These are phyloP conservation scores for Matsumurasca onukii DNA, from an alignment of 1,140 invertebrate species.

Conservation along the genomic window DNA sequence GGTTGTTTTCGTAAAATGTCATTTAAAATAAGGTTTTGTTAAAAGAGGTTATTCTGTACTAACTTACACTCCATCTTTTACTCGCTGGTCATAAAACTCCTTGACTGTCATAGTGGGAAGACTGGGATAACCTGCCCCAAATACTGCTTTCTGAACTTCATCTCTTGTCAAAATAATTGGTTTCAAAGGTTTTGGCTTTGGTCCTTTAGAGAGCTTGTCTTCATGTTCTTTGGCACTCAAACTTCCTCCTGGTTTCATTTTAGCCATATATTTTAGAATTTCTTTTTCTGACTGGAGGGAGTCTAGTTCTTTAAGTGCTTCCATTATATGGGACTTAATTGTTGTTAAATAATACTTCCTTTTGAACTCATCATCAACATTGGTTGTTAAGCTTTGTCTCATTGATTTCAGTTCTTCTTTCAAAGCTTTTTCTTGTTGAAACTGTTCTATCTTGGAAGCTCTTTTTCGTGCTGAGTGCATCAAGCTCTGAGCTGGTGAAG, in stretches of 20 bases:
- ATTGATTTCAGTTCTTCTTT: slow-evolving; percentile 67
- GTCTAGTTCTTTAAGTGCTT: slow-evolving; percentile 75
- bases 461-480: slow-evolving; percentile 48
- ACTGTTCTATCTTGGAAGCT: slow-evolving; percentile 76
- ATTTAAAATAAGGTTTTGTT: too few relatives aligned
- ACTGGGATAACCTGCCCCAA: slow-evolving; percentile 92
- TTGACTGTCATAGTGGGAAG: slow-evolving; percentile 89
- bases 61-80: slow-evolving; percentile 75
- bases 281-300: slow-evolving; percentile 70
- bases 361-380: slow-evolving; percentile 77
- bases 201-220: slow-evolving; percentile 36
- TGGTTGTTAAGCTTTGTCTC: slow-evolving; percentile 55
- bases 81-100: slow-evolving; percentile 92
- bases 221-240: slow-evolving; percentile 33
- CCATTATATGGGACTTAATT: slow-evolving; percentile 71
- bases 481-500: slow-evolving; percentile 37
- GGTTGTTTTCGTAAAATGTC: too few relatives aligned
- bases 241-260: slow-evolving; percentile 47
- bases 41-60: too few relatives aligned
- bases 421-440: slow-evolving; percentile 76
- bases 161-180: slow-evolving; percentile 93
- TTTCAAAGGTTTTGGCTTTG: slow-evolving; percentile 59
- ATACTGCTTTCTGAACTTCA: slow-evolving; percentile 88
- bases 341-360: slow-evolving; percentile 81
- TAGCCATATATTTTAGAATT: slow-evolving; percentile 70